A percentile compares a stretch with the other conserved stretches of the same genome.
Evolutionary conservation across 2,113 vertebrate genomes (phyloP).

Genomic region (Apistogramma diplotaenia): DNA sequence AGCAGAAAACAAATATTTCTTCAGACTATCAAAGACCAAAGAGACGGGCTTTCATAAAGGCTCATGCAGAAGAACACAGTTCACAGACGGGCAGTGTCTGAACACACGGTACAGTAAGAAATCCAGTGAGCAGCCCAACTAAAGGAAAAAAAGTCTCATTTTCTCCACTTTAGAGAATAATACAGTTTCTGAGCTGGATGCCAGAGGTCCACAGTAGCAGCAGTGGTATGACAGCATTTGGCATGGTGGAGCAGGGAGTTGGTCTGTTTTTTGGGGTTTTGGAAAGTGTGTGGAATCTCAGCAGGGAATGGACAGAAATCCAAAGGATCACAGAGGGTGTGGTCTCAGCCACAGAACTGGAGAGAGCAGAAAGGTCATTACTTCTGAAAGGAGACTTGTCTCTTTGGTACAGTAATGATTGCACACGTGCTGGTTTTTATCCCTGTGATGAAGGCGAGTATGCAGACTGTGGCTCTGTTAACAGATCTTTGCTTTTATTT

Average conservation of each 20-base stretch:
- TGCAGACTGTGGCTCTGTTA: not conserved
- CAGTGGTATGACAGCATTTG: constrained; percentile 40
- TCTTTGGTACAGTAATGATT: not conserved
- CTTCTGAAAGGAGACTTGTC: constrained; percentile 37
- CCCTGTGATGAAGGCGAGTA: not conserved
- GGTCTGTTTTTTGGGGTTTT: constrained; percentile 40
- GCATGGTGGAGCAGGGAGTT: constrained; percentile 35
- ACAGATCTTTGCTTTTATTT: not conserved
- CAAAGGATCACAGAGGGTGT: constrained; percentile 57
- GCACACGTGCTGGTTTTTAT: not conserved
- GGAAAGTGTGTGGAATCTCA: constrained; percentile 56
- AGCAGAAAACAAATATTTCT: not conserved
- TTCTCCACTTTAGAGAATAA: constrained; percentile 28
- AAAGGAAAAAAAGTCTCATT: constrained; percentile 3
- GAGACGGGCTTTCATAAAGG: not conserved
- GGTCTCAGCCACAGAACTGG: constrained; percentile 45
- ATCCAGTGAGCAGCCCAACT: not conserved
- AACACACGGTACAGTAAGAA: not conserved
- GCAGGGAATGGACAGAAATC: constrained; percentile 44
- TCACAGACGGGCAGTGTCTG: not conserved
- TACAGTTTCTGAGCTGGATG: not conserved
- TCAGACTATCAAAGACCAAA: not conserved
- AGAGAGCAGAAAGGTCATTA: constrained; percentile 33
- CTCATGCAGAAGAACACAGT: not conserved
- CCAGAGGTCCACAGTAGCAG: constrained; percentile 45